Percentiles rank a stretch among this genome's conserved stretches.
Conservation (phyloP, 2,113 vertebrate genomes). For the Odontophorus gujanensis region DNA sequence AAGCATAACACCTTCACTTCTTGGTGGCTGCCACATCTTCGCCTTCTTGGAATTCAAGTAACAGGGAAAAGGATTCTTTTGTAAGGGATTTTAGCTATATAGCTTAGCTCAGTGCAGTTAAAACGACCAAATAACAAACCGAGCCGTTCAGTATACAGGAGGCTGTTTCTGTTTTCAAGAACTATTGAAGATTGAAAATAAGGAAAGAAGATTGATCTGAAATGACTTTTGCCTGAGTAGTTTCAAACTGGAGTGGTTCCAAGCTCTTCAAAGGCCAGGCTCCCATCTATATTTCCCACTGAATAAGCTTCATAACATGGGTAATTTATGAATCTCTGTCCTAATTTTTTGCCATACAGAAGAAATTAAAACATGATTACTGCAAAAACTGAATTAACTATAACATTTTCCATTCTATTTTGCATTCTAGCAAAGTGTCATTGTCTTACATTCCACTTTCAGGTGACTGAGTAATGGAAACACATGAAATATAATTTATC, state of each 20-base stretch:
- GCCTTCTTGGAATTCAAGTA: neutral
- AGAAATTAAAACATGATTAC: neutral
- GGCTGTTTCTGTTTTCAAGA: neutral
- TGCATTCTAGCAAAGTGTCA: neutral
- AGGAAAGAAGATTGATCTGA: neutral
- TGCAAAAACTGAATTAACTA: neutral
- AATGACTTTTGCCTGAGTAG: neutral
- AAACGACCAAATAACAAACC: neutral
- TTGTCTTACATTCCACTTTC: neutral
- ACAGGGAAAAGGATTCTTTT: neutral
- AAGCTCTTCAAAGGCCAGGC: neutral
- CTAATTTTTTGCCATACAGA: neutral
- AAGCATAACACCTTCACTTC: neutral
- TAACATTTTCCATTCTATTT: neutral
- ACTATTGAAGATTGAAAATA: neutral
- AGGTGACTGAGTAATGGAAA: neutral
- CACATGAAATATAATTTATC: neutral
- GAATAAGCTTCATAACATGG: neutral
- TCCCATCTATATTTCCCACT: neutral
- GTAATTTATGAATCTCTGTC: fast-evolving
- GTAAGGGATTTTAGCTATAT: neutral
- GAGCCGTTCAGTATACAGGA: neutral
- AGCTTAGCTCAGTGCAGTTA: neutral
- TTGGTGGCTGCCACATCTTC: neutral
- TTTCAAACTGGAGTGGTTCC: neutral